Base-by-base conservation (phyloP, 2,113 vertebrate genomes). In the Mixornis gularis region DNA sequence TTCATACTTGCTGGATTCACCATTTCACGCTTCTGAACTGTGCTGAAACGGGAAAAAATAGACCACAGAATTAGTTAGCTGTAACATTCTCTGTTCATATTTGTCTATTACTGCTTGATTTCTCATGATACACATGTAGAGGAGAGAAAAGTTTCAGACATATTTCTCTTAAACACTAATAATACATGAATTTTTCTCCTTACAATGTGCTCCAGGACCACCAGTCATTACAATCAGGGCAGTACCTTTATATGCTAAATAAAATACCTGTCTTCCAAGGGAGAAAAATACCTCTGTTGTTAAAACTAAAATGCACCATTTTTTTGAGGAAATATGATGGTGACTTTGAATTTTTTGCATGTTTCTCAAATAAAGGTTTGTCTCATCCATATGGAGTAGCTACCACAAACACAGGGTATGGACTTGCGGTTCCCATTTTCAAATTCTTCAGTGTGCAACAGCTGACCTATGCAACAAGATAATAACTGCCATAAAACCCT, bases 1-100 rank as follows among this genome's bases (percentile, higher is more conserved):
- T 99, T 99, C 99, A 99, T 99, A 68, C 99, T 99, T 48, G 99
- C 99, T 7, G 99, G 99, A 87, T 99, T 99, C 85, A 99, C 98
- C 96, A 99, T 91, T 84, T 99, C 98, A 69, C 99, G 98, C 87
- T 99, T 99, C 93, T 98, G 98, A 60, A 99, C 99, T 12, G 99
- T 99, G 97, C 99, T 99, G 96, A 19, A 94, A 82, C 6, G 46
- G 36, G 15, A 76, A 72, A 56, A 7, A 68, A 40, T 0, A 65
- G 11, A 62, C 48, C 52, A 30, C 11, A 79, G 58, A 49, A 49
- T 15, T 48, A 81, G 6, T 20, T 18, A 69, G 13, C 32, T 69
- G 9, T 25, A 85, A 62, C 10, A 46, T 6, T 48, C 38, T 71
- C 41, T 40, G 16, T 27, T 70, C 46, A 1, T 38, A 43, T 34